These are phyloP conservation scores for Onthophagus sagittarius DNA, from an alignment of 2,888 invertebrate genomes.

Conservation along the genomic window DNA sequence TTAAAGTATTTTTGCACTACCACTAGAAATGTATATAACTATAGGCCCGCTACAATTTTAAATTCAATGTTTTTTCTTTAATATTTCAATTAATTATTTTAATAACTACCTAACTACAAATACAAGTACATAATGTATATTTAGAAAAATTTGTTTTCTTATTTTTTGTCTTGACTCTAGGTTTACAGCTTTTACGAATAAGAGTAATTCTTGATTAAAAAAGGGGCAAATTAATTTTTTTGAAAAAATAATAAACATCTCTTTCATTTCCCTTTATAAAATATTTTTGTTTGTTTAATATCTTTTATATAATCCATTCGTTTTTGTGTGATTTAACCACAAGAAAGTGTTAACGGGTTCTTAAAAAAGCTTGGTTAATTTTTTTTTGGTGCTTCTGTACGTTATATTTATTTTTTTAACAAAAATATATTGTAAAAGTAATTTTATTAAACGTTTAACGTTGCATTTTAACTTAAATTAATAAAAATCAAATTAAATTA, in stretches of 20 bases:
- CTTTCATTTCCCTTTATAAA: neutral
- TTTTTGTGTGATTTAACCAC: no score
- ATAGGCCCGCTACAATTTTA: constrained; percentile 45
- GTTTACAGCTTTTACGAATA: neutral
- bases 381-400: neutral
- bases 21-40: constrained; percentile 39
- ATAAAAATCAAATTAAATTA: no score
- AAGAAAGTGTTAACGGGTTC: no score
- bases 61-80: constrained; percentile 26
- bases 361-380: neutral
- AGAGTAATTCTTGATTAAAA: constrained; percentile 2
- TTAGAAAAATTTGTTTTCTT: constrained; percentile 25
- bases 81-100: constrained; percentile 37
- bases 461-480: neutral
- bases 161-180: constrained; percentile 9
- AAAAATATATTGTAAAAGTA: neutral
- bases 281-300: neutral
- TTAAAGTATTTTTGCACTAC: neutral
- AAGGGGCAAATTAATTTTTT: constrained; percentile 17
- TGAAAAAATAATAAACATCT: constrained; percentile 8
- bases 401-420: neutral
- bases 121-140: constrained; percentile 37
- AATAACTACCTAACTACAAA: constrained; percentile 44
- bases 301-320: neutral
- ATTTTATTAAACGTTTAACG: neutral